These are phyloP conservation scores for Notechis scutatus DNA, from an alignment of 2,113 vertebrate genomes.

Conservation along the genomic window DNA sequence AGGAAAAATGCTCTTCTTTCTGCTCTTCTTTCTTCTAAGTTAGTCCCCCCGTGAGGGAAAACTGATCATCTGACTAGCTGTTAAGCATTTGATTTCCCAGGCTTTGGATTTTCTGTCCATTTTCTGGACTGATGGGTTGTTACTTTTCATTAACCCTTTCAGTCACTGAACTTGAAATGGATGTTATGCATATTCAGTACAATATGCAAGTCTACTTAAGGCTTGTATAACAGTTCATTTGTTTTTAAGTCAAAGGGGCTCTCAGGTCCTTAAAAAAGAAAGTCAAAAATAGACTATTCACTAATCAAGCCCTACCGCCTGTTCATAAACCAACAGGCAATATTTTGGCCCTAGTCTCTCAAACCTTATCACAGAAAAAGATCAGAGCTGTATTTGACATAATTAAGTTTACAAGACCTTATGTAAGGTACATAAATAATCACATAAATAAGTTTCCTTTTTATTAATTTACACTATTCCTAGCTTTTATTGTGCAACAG, in stretches of 20 bases:
- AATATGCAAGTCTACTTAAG: background rate
- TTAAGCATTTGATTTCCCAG: background rate
- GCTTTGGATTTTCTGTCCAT: background rate
- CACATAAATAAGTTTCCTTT: background rate
- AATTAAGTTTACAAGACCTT: background rate
- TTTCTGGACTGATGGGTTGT: background rate
- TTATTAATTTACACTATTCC: background rate
- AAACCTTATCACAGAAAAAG: background rate
- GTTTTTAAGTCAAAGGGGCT: background rate
- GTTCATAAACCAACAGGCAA: background rate
- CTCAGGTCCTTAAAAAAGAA: background rate
- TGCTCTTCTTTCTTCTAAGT: background rate
- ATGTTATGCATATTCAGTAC: background rate
- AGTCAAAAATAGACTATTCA: background rate
- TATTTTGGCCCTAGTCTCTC: background rate
- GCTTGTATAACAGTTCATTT: background rate
- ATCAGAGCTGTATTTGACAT: background rate
- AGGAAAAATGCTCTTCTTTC: background rate
- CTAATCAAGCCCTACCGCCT: background rate
- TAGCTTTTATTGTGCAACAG: background rate
- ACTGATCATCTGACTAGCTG: background rate
- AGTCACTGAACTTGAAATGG: background rate
- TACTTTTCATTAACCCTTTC: background rate
- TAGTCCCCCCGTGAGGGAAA: background rate
- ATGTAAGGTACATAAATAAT: background rate